Evolutionary conservation across 2,113 vertebrate species (phyloP).

Genomic region (Caloenas nicobarica): DNA sequence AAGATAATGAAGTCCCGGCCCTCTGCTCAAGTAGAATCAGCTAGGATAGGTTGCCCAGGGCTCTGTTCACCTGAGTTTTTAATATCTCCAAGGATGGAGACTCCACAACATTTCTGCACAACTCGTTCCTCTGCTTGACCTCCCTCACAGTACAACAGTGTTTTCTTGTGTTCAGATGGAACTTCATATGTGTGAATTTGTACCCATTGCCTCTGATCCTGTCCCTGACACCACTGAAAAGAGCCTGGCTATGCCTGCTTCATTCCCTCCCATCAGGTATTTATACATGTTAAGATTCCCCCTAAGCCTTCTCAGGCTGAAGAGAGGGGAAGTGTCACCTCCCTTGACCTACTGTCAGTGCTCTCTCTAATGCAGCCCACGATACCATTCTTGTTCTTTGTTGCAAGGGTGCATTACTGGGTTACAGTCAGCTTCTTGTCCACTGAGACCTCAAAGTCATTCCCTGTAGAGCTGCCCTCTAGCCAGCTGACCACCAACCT

Average conservation of each 20-base stretch:
- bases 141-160: not conserved
- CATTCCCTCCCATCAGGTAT: not conserved
- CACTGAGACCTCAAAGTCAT: not conserved
- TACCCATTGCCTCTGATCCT: not conserved
- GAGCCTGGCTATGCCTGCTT: not conserved
- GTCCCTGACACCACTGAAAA: not conserved
- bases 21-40: not conserved
- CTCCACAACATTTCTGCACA: not conserved
- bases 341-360: too few species aligned
- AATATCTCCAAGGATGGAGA: not conserved
- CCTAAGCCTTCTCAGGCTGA: not conserved
- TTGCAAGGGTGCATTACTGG: not conserved
- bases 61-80: not conserved
- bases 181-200: accelerated
- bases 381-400: not conserved
- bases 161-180: not conserved
- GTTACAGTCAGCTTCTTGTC: not conserved
- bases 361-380: not conserved
- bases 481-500: not conserved
- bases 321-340: not conserved
- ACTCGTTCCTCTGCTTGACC: not conserved
- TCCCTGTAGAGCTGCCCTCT: not conserved
- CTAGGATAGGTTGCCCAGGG: too few species aligned
- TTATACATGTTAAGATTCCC: not conserved
- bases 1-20: not conserved